Base-by-base conservation (phyloP, 2,113 vertebrate species). In the Scomber colias region DNA sequence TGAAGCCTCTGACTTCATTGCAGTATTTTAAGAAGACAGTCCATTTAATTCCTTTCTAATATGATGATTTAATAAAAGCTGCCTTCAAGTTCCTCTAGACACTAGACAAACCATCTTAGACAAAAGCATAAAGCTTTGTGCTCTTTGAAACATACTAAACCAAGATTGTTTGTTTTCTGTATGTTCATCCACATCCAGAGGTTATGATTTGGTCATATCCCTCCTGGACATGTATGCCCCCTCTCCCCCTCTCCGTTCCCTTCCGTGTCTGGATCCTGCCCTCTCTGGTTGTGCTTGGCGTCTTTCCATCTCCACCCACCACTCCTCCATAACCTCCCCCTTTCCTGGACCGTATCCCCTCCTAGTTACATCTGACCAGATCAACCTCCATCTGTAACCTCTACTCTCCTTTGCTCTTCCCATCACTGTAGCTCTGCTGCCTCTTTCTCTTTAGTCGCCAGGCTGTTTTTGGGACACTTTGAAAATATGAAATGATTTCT, bases 341-440 rank as follows among this genome's bases (percentile, higher is more conserved):
- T 21, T 63, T 5, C 40, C 15, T 44, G 11, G 44, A 70, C 66
- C 67, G 15, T 64, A 45, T 69, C 53, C 60, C 60, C 71, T 82
- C 76, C 55, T 12, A 21, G 77, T 78, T 51, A 56, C 48, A 54
- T 73, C 14, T 59, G 31, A 3, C 49, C 51, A 1, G 1, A 46
- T 19, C 0, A 7, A 63, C 67, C 24, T 57, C 60, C 19, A 48
- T 8, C 13, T n/a, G 27, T 63, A 53, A 70, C 19, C 71, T 77
- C n/a, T 11, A 17, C 17, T 44, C 66, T 51, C 31, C 21, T 7
- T 46, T 56, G 31, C 51, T 19, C 17, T 9, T 53, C 31, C 45
- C 15, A 24, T 19, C 0, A 7, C 3, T 27, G 24, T 27, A 27
- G 24, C 24, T 9, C 24, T 21, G 24, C 5, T 2, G 12, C 67